These are phyloP conservation scores for Agriopis aurantiaria DNA, from an alignment of 2,888 invertebrate genomes.

Conservation along the genomic window DNA sequence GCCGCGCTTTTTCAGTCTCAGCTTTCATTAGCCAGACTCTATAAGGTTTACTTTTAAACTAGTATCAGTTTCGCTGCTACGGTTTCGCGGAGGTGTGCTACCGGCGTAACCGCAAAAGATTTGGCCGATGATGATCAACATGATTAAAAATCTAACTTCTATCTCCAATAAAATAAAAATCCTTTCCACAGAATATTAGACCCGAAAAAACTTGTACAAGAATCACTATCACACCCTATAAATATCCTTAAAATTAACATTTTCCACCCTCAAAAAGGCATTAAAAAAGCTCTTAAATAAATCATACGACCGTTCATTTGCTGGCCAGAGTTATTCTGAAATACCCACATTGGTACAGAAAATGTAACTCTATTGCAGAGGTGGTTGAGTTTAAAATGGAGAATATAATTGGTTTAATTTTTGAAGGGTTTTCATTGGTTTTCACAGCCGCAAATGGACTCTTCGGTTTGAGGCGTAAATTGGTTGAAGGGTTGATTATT, in stretches of 20 bases:
- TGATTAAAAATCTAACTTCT: no score
- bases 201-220: slow-evolving; percentile 16
- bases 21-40: no score
- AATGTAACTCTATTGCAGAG: slow-evolving; percentile 36
- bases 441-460: slow-evolving; percentile 45
- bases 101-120: no score
- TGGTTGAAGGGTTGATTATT: slow-evolving; percentile 37
- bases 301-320: slow-evolving; percentile 42
- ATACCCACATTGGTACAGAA: slow-evolving; percentile 19
- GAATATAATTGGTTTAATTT: slow-evolving; percentile 44
- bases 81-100: no score
- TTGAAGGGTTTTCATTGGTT: slow-evolving; percentile 44
- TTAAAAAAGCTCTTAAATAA: slow-evolving; percentile 49
- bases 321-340: slow-evolving; percentile 37
- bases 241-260: slow-evolving; percentile 47
- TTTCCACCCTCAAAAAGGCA: slow-evolving; percentile 46
- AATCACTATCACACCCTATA: slow-evolving; percentile 41
- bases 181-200: background rate
- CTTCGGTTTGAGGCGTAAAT: slow-evolving; percentile 49
- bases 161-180: background rate
- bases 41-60: no score
- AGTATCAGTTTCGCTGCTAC: no score
- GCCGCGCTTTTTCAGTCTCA: no score
- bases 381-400: slow-evolving; percentile 37
- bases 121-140: no score